Conservation (phyloP, 1,140 invertebrate species). For the Procambarus virginalis region DNA sequence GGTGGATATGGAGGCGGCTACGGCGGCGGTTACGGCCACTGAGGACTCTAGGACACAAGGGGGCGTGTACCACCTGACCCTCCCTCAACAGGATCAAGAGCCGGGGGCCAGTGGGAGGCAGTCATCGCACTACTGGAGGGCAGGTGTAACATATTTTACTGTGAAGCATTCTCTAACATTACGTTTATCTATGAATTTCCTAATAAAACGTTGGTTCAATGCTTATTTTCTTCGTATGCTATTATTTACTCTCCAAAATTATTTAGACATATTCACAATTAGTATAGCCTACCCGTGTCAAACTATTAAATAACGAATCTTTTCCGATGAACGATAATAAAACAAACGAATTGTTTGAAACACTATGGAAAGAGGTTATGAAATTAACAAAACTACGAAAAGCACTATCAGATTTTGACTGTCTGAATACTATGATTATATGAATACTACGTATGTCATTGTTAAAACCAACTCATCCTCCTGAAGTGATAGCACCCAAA, state of each 20-base stretch:
- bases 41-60: not conserved
- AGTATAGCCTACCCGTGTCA: too few relatives aligned
- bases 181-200: not conserved
- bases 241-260: not conserved
- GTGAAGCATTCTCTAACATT: slow-evolving; percentile 3
- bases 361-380: too few relatives aligned
- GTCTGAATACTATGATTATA: too few relatives aligned
- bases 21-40: not conserved
- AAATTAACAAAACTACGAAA: too few relatives aligned
- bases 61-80: not conserved
- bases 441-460: too few relatives aligned
- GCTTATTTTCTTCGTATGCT: not conserved
- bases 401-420: too few relatives aligned
- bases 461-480: too few relatives aligned
- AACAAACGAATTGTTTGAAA: too few relatives aligned
- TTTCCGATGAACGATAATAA: too few relatives aligned
- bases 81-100: not conserved
- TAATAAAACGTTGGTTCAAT: slow-evolving; percentile 1
- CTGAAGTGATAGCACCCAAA: too few relatives aligned
- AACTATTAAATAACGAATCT: too few relatives aligned
- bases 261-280: not conserved
- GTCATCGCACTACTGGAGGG: not conserved
- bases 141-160: not conserved
- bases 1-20: slow-evolving; percentile 23
- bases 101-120: not conserved